phyloP scores from a whole-genome alignment of 2,888 invertebrate species.

The Leptinotarsa rubiginosa region DNA sequence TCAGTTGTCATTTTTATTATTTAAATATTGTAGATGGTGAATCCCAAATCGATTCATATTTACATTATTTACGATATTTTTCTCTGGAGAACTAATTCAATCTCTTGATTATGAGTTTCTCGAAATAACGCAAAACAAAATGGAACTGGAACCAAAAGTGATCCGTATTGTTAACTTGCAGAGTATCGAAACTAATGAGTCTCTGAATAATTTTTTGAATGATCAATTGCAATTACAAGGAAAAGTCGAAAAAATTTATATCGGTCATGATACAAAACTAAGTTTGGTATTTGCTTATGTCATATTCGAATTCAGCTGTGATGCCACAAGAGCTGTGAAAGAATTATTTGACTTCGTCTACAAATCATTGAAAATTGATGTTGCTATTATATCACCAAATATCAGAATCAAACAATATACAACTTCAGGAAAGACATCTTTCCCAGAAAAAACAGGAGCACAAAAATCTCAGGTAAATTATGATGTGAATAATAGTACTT shows the following conservation, averaged over 20 bases:
- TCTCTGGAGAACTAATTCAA: too few species aligned
- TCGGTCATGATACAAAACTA: not conserved
- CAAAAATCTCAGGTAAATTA: too few species aligned
- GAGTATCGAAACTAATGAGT: not conserved
- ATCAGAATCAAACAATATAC: not conserved
- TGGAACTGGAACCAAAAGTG: not conserved
- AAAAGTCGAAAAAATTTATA: not conserved
- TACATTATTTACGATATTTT: too few species aligned
- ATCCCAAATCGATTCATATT: too few species aligned
- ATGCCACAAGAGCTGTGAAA: not conserved
- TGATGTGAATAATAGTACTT: too few species aligned
- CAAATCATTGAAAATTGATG: conserved; percentile 1
- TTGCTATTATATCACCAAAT: not conserved
- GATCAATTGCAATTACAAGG: not conserved
- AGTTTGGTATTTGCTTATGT: conserved; percentile 2
- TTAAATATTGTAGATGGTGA: too few species aligned
- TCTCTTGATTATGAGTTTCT: too few species aligned
- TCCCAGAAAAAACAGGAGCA: too few species aligned
- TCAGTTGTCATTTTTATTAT: too few species aligned
- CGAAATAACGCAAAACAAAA: not conserved
- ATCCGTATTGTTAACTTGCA: conserved; percentile 18
- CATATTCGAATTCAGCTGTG: conserved; percentile 1
- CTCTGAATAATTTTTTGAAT: not conserved
- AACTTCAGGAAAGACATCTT: not conserved
- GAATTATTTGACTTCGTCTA: not conserved